Evolutionary conservation across 2,888 invertebrate genomes (phyloP).

Genomic region (Trachelus stipa): DNA sequence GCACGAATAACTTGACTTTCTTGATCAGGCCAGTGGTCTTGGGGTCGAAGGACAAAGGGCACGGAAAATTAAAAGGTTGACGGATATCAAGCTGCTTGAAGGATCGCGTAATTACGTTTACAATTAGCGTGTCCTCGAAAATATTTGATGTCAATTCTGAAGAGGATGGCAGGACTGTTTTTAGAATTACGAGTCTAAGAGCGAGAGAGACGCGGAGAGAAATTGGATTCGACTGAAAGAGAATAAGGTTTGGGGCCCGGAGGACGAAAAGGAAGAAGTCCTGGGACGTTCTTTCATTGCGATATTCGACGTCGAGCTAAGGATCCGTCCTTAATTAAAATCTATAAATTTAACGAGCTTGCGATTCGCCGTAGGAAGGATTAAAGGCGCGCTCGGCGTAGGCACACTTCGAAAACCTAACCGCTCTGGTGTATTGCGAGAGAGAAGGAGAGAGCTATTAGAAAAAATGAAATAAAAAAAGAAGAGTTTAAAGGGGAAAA

Average conservation of each 20-base stretch:
- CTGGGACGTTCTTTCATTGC: neutral
- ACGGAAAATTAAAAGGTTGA: neutral
- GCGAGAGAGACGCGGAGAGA: neutral
- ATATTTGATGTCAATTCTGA: neutral
- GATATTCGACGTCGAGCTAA: neutral
- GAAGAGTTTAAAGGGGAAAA: neutral
- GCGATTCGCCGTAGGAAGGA: neutral
- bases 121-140: conserved; percentile 35
- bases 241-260: neutral
- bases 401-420: neutral
- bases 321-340: neutral
- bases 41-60: neutral
- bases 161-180: neutral
- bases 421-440: neutral
- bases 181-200: neutral
- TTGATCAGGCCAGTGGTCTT: neutral
- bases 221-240: neutral
- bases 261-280: neutral
- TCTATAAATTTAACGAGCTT: neutral
- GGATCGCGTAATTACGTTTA: conserved; percentile 52
- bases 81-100: neutral
- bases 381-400: neutral
- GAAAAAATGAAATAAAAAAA: neutral
- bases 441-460: neutral
- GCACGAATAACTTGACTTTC: conserved; percentile 57